Percentiles rank a stretch among this genome's conserved stretches.
phyloP scores from a whole-genome alignment of 2,888 invertebrate species.

The Criorhina ranunculi region DNA sequence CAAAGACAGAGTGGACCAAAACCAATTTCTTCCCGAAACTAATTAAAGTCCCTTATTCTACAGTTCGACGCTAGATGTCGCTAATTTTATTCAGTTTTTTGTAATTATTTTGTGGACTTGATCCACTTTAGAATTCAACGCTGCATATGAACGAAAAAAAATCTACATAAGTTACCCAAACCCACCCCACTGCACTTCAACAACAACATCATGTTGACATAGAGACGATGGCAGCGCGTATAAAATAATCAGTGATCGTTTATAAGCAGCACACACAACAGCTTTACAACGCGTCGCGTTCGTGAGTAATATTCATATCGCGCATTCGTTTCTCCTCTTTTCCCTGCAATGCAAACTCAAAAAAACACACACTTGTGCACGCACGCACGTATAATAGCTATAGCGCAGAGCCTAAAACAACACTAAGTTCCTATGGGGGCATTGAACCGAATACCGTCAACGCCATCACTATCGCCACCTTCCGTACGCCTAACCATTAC shows the following conservation, averaged over 20 bases:
- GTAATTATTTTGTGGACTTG: no score
- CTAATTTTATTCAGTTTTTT: no score
- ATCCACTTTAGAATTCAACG: no score
- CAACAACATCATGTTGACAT: constrained; percentile 21
- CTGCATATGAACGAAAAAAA: no score
- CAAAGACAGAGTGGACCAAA: no score
- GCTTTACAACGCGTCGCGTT: constrained; percentile 13
- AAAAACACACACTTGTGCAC: background rate
- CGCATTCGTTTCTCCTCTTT: constrained; percentile 25
- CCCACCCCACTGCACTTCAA: constrained; percentile 12
- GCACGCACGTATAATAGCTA: constrained; percentile 22
- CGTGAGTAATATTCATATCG: constrained; percentile 35
- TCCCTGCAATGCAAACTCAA: background rate
- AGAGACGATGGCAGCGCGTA: constrained; percentile 19
- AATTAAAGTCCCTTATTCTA: no score
- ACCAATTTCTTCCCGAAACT: no score
- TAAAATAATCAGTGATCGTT: constrained; percentile 29
- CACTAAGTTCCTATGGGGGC: constrained; percentile 55
- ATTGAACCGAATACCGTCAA: constrained; percentile 61
- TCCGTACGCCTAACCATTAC: constrained; percentile 35
- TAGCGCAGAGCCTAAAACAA: constrained; percentile 54
- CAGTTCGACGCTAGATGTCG: no score
- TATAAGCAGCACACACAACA: constrained; percentile 15
- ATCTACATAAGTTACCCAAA: background rate
- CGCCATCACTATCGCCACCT: constrained; percentile 52